These are phyloP conservation scores for Vespertilio murinus DNA, from an alignment of 2,797 vertebrate species.

Conservation along the genomic window DNA sequence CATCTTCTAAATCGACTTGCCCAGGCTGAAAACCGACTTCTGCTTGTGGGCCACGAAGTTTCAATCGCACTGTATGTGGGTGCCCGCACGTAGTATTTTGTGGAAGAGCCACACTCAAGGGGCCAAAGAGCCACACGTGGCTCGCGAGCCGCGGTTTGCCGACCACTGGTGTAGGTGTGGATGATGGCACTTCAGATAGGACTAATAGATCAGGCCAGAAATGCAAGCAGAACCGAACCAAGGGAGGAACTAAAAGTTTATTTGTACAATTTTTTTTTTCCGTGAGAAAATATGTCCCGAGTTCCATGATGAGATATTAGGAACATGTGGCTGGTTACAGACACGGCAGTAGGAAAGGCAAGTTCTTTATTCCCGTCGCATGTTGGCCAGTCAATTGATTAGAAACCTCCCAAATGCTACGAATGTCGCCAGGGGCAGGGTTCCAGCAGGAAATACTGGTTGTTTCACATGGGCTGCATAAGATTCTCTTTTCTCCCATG, in stretches of 20 bases:
- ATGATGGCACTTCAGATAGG: neutral
- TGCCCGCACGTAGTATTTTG: no score
- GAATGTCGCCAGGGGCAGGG: neutral
- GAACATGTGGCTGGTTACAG: neutral
- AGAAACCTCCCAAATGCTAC: neutral
- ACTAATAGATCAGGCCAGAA: neutral
- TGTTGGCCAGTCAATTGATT: neutral
- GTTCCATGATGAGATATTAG: neutral
- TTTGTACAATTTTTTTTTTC: neutral
- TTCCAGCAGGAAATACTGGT: neutral
- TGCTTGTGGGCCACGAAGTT: no score
- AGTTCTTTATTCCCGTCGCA: neutral
- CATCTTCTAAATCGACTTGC: no score
- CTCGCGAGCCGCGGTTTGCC: no score
- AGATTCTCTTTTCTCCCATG: neutral
- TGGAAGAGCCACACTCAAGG: no score
- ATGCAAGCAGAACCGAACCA: neutral
- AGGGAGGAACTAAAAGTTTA: slow-evolving; percentile 5
- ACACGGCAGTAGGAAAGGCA: neutral
- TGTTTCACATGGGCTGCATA: neutral
- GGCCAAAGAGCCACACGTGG: no score
- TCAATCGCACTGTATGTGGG: no score
- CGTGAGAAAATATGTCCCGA: neutral
- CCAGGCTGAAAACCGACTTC: no score
- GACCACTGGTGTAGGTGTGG: neutral